Evolutionary conservation across 2,888 invertebrate genomes (phyloP), one percentile per base, ranked within the genome.

Genomic region (Mythimna loreyi): DNA sequence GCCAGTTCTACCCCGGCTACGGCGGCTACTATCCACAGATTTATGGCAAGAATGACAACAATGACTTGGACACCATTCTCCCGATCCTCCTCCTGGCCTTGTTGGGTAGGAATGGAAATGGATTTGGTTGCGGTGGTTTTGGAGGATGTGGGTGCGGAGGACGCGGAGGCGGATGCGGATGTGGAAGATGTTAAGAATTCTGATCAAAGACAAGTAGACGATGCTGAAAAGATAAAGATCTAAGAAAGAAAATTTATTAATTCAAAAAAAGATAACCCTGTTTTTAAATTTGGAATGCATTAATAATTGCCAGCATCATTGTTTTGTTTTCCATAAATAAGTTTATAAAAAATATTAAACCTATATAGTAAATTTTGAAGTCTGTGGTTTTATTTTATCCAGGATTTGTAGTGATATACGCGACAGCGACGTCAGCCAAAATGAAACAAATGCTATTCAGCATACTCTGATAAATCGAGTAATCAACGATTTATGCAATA

Each of bases 41-140:
- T 5, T 72, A 74, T 23, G 78, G 76, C 0, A 75, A 72, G 16
- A 59, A 70, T 13, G 59, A 83, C 52, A 72, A 85, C 8, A 84
- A 86, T 52, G 87, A 88, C 36, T 65, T 87, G 67, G 90, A 91
- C 52, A 74, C 84, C 16, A 75, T 92, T 3, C 84, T 91, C 3
- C 91, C 91, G 1, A 83, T 92, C 40, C 76, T 92, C 21, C 70
- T 92, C 19, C 68, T 92, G 3, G 75, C 85, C 40, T 28, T 87
- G 73, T 67, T 79, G 0, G 81, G 85, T 7, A 72, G 82, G 3
- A 79, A 85, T 6, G 77, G 80, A 16, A 75, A 82, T 4, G 81
- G 80, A 13, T 67, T 67, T 25, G 81, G 87, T 1, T 77, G 70
- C 25, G 72, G 81, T 19, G 79, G 84, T 7, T 72, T 83, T n/a